Conservation (phyloP, 2,113 vertebrate species). For the Micronycteris hirsuta region DNA sequence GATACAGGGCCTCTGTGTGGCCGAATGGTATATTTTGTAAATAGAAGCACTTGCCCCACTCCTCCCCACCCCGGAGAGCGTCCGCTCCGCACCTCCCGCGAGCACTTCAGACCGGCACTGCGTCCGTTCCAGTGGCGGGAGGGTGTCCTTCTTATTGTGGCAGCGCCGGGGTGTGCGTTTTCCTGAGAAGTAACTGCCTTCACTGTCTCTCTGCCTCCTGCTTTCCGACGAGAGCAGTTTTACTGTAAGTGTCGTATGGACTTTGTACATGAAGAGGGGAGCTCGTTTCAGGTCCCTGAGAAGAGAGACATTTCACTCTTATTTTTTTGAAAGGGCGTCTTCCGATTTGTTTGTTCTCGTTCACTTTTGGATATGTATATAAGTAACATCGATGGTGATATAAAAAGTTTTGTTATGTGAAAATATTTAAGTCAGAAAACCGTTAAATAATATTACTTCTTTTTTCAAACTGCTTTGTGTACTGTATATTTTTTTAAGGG, state of each 20-base stretch:
- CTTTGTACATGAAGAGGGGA: conserved; percentile 68
- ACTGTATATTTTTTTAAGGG: conserved; percentile 74
- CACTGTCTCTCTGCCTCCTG: conserved; percentile 63
- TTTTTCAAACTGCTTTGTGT: conserved; percentile 80
- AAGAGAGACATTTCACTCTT: conserved; percentile 69
- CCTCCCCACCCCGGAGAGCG: conserved; percentile 46
- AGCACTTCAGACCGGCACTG: conserved; percentile 69
- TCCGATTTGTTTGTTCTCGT: conserved; percentile 66
- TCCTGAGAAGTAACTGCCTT: conserved; percentile 71
- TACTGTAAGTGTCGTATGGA: conserved; percentile 77
- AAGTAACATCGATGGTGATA: conserved; percentile 78
- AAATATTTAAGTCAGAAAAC: conserved; percentile 87
- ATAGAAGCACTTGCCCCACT: conserved; percentile 65
- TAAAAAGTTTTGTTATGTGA: conserved; percentile 84
- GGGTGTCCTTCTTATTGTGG: conserved; percentile 70
- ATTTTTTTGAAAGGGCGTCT: conserved; percentile 73
- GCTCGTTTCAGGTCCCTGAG: conserved; percentile 69
- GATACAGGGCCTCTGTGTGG: conserved; percentile 80
- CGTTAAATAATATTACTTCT: conserved; percentile 85
- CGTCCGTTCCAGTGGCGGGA: conserved; percentile 53
- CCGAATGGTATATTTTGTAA: conserved; percentile 82
- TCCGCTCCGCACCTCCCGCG: conserved; percentile 56
- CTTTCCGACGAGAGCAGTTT: conserved; percentile 47
- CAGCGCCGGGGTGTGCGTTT: conserved; percentile 43
- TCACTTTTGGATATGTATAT: conserved; percentile 79